Base-by-base conservation (phyloP, 2,113 vertebrate species). In the Lagopus leucura region DNA sequence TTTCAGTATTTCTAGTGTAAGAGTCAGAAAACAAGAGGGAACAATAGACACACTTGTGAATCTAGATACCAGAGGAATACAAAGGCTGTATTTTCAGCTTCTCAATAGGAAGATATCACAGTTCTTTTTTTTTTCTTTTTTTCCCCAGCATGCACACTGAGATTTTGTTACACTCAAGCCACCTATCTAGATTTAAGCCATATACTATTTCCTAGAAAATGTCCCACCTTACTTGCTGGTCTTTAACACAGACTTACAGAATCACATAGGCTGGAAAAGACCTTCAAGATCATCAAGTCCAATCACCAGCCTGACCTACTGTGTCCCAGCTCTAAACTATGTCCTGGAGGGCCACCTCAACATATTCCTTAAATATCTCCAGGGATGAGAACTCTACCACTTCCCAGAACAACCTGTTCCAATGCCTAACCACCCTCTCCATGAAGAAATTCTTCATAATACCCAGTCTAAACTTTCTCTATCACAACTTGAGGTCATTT, bases 31-130 rank as follows among this genome's bases (percentile, higher is more conserved):
- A 65, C 57, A 82, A 90, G 21, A 30, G 66, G 63, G 89, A 92
- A 89, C 71, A 94, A 89, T 55, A 67, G 32, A 1, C 22, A 30
- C 2, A 45, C 48, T 92, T 89, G 30, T 77, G 78, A 73, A 70
- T n/a, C 40, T 92, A 36, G 22, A 24, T 73, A 73, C n/a, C 15
- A 85, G 45, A 82, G 12, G 32, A 92, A 82, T 63, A 95, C 64
- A 88, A 91, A 91, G 64, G 38, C 36, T 86, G 5, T 77, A 17
- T 86, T 94, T 94, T 82, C 57, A 66, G 42, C 50, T 70, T 87
- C 52, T 79, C 13, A 16, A 27, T 65, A 80, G 36, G n/a, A 89
- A 85, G 60, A 69, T 13, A 70, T n/a, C 66, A 60, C 34, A 75
- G 47, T 21, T 77, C 78, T 89, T 5, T 50, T 86, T 81, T 89